A percentile compares a stretch with the other conserved stretches of the same genome.
Conservation (phyloP, 2,888 invertebrate genomes). For the Gastrophysa polygoni region DNA sequence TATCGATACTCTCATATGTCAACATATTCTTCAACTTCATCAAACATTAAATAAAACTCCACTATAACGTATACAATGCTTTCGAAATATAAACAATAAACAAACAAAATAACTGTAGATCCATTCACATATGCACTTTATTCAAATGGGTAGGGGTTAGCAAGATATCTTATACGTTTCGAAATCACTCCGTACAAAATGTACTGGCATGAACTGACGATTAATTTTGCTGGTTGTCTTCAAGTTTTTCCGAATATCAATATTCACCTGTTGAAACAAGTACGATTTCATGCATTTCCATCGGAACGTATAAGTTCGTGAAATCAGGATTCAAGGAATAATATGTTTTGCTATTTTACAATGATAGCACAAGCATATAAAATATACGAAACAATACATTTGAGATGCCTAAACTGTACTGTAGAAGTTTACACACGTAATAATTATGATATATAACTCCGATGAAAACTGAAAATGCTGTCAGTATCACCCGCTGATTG, state of each 20-base stretch:
- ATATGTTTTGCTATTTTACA: slow-evolving; percentile 34
- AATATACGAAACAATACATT: slow-evolving; percentile 40
- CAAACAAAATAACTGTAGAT: slow-evolving; percentile 40
- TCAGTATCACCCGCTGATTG: slow-evolving; percentile 23
- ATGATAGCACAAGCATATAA: slow-evolving; percentile 37
- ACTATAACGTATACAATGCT: slow-evolving; percentile 40
- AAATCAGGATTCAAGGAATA: slow-evolving; percentile 19
- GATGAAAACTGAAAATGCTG: slow-evolving; percentile 33
- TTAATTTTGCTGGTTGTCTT: too few relatives aligned
- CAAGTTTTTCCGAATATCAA: too few relatives aligned
- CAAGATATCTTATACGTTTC: slow-evolving; percentile 9
- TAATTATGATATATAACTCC: slow-evolving; percentile 27
- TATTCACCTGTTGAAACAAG: too few relatives aligned
- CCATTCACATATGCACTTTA: slow-evolving; percentile 31
- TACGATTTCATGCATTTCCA: slow-evolving; percentile 27
- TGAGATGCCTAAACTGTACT: slow-evolving; percentile 44
- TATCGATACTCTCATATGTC: slow-evolving; percentile 36
- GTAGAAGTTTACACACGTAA: slow-evolving; percentile 36
- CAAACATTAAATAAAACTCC: slow-evolving; percentile 40
- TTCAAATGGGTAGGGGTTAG: neutral
- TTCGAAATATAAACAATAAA: slow-evolving; percentile 37
- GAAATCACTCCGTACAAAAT: neutral
- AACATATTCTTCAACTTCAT: slow-evolving; percentile 40
- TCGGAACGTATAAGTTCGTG: slow-evolving; percentile 31
- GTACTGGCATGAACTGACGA: neutral